These are phyloP conservation scores for Coregonus clupeaformis DNA, from an alignment of 2,113 vertebrate species.

Conservation along the genomic window DNA sequence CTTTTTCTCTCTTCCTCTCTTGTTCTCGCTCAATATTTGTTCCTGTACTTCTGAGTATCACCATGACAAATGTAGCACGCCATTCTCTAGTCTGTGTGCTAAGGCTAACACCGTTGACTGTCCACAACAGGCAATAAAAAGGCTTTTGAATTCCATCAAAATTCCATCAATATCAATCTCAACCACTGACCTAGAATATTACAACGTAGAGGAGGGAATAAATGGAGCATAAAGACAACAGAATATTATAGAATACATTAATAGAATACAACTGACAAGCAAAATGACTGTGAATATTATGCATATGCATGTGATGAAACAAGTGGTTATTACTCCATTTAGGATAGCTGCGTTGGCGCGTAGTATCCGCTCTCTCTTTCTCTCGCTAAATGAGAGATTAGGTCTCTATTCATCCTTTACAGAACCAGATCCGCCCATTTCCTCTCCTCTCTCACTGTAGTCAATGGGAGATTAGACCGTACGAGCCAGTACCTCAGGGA, in stretches of 20 bases:
- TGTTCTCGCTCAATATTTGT: neutral
- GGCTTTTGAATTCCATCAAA: neutral
- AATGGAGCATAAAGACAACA: neutral
- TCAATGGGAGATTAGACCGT: constrained; percentile 50
- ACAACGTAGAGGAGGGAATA: neutral
- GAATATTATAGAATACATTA: neutral
- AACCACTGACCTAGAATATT: neutral
- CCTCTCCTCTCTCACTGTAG: constrained; percentile 28
- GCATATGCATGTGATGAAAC: no score
- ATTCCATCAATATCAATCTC: no score
- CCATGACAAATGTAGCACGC: neutral
- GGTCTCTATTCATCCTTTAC: no score
- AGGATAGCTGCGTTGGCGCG: neutral
- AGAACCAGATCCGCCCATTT: constrained; percentile 47
- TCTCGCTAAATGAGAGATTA: no score
- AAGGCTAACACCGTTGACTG: neutral
- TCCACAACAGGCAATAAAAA: neutral
- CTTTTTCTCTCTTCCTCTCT: neutral
- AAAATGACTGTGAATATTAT: no score
- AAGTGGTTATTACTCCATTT: no score
- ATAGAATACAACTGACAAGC: no score
- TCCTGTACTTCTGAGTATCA: neutral
- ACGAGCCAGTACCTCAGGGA: neutral
- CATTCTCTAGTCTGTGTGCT: neutral
- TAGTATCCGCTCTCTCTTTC: neutral